These are phyloP conservation scores for Leuctra nigra DNA, from an alignment of 2,888 invertebrate genomes.

Conservation along the genomic window DNA sequence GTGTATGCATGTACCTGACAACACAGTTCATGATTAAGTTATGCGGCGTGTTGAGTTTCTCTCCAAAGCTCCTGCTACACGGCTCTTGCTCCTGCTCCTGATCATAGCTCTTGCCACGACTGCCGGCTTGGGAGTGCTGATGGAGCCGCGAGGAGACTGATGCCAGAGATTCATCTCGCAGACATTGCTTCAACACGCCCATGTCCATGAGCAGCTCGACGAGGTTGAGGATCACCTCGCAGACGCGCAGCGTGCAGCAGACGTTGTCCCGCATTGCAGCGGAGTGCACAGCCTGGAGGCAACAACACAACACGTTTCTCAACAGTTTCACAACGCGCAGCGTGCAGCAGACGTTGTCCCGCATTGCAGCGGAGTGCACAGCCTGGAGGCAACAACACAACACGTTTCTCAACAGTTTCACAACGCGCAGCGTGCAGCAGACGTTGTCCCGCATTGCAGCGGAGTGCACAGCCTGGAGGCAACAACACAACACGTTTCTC, in stretches of 20 bases:
- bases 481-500: not conserved
- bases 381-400: no score
- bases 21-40: conserved; percentile 65
- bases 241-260: conserved; percentile 78
- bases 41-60: conserved; percentile 54
- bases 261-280: conserved; percentile 78
- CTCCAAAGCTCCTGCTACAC: conserved; percentile 27
- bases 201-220: conserved; percentile 88
- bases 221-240: conserved; percentile 88
- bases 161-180: conserved; percentile 44
- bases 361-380: conserved; percentile 91
- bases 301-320: not conserved
- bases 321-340: conserved; percentile 61
- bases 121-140: not conserved
- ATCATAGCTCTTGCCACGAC: not conserved
- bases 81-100: not conserved
- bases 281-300: conserved; percentile 72
- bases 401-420: no score
- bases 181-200: conserved; percentile 63
- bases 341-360: conserved; percentile 81
- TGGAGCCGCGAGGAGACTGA: conserved; percentile 1
- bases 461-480: conserved; percentile 72
- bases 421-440: conserved; percentile 80
- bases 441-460: conserved; percentile 78
- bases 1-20: no score